These are phyloP conservation scores for Chaetops frenatus DNA, from an alignment of 2,113 vertebrate genomes.

Conservation along the genomic window DNA sequence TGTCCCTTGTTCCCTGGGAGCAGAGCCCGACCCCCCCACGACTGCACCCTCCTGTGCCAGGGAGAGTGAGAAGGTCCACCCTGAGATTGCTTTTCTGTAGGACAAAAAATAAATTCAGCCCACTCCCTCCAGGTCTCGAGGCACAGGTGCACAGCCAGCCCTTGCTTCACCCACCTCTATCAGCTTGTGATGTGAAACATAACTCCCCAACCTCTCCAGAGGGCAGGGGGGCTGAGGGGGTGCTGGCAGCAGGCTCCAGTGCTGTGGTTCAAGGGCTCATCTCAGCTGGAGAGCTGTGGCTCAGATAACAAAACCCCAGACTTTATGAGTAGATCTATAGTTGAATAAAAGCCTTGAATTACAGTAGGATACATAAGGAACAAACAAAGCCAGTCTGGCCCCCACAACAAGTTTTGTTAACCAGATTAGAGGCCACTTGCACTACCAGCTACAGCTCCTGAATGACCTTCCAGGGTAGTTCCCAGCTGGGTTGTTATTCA, in stretches of 20 bases:
- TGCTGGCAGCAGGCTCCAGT: background rate
- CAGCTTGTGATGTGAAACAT: background rate
- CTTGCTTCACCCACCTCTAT: background rate
- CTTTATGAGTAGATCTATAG: background rate
- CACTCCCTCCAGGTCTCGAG: background rate
- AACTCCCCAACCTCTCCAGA: fast-evolving
- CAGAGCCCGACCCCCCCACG: background rate
- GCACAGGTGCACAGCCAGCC: background rate
- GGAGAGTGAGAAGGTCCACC: fast-evolving
- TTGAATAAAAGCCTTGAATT: background rate
- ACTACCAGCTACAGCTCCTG: background rate
- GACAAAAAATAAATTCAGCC: background rate
- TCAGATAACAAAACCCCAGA: background rate
- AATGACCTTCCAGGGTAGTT: background rate
- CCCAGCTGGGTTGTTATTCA: background rate
- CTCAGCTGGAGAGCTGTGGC: background rate
- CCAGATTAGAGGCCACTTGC: background rate
- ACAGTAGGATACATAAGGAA: background rate
- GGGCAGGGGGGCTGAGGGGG: background rate
- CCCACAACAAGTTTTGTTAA: background rate
- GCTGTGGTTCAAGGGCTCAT: fast-evolving
- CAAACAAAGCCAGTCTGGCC: background rate
- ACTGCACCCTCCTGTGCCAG: background rate
- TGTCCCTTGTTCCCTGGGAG: background rate
- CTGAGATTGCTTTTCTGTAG: background rate